Percentiles rank a stretch among this genome's conserved stretches.
Conservation (phyloP, 2,113 vertebrate genomes). For the Campylorhamphus procurvoides region DNA sequence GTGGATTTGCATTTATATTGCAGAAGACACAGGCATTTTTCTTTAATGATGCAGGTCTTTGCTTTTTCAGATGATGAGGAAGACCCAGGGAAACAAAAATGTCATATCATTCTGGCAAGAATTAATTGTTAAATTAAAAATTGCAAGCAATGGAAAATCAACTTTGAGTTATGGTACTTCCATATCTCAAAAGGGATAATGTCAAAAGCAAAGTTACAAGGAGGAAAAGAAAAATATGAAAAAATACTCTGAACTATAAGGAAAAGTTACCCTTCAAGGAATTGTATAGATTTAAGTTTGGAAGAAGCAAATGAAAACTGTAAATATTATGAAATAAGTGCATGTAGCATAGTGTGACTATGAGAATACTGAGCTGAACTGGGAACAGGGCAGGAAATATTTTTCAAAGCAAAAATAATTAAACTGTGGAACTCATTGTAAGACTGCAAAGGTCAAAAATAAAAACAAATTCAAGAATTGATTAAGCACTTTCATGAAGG, state of each 20-base stretch:
- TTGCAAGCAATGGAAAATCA: not conserved
- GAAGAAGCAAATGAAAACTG: not conserved
- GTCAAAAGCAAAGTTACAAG: not conserved
- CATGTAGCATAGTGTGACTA: not conserved
- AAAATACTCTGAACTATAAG: not conserved
- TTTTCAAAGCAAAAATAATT: slow-evolving; percentile 4
- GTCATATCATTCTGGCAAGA: not conserved
- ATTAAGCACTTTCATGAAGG: not conserved
- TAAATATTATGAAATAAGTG: not conserved
- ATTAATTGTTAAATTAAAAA: not conserved
- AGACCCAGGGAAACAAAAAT: not conserved
- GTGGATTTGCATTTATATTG: not conserved
- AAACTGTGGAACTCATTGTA: not conserved
- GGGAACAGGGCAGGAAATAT: not conserved
- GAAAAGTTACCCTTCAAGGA: not conserved
- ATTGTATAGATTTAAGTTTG: not conserved
- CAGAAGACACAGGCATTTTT: not conserved
- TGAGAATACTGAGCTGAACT: not conserved
- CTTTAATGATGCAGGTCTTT: not conserved
- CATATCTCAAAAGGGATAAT: not conserved
- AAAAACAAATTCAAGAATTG: not conserved
- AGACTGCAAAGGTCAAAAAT: not conserved
- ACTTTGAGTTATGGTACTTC: not conserved
- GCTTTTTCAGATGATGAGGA: not conserved
- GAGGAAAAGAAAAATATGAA: accelerated